phyloP scores from a whole-genome alignment of 2,888 invertebrate genomes.

The Zelleria hepariella region DNA sequence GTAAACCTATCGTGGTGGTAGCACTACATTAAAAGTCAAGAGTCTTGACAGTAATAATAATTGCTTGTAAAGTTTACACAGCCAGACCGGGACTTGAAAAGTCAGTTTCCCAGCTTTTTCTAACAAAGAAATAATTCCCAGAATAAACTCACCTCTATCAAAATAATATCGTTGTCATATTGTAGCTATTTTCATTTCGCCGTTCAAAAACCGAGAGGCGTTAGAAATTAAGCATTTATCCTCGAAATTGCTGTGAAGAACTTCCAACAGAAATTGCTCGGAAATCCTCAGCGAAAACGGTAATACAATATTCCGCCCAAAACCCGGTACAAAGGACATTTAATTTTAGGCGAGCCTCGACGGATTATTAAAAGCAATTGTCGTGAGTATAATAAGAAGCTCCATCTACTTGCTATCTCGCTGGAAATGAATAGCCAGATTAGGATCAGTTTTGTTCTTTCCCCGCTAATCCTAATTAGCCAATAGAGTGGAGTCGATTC shows the following conservation, averaged over 20 bases:
- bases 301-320: neutral
- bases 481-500: conserved; percentile 24
- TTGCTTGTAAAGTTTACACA: too few species aligned
- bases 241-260: neutral
- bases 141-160: neutral
- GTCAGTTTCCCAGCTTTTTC: too few species aligned
- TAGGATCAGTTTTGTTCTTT: conserved; percentile 41
- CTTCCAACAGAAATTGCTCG: neutral
- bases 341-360: conserved; percentile 13
- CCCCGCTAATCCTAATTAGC: conserved; percentile 42
- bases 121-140: neutral
- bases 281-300: neutral
- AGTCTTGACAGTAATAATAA: too few species aligned
- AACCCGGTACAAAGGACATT: neutral
- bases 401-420: conserved; percentile 11
- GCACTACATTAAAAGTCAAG: too few species aligned
- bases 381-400: conserved; percentile 23
- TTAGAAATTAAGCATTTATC: neutral
- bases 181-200: neutral
- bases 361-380: conserved; percentile 28
- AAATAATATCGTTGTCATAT: neutral
- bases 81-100: too few species aligned
- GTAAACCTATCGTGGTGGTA: too few species aligned
- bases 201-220: neutral
- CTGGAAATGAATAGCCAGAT: conserved; percentile 26